Conservation (phyloP, 2,888 invertebrate species). For the Oeneis ivallda region DNA sequence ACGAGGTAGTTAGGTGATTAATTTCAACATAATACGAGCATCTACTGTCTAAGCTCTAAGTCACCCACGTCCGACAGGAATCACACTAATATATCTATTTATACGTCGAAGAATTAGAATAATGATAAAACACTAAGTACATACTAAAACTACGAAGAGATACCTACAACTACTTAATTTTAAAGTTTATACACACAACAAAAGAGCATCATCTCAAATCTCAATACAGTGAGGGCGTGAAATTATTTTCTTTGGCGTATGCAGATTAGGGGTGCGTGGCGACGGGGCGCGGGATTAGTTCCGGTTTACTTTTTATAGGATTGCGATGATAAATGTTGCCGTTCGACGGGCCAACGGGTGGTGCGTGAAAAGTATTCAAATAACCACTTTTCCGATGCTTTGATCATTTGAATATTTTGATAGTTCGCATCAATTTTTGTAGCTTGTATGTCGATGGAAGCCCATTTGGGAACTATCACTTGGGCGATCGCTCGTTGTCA, state of each 20-base stretch:
- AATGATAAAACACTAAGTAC: too few species aligned
- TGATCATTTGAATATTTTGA: constrained; percentile 49
- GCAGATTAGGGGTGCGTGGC: constrained; percentile 72
- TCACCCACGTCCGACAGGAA: too few species aligned
- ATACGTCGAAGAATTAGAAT: too few species aligned
- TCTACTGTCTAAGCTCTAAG: too few species aligned
- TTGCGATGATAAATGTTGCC: constrained; percentile 78
- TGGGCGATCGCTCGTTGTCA: too few species aligned
- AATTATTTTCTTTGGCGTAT: constrained; percentile 80
- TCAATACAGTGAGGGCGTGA: constrained; percentile 73
- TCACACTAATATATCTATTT: too few species aligned
- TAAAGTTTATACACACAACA: constrained; percentile 54
- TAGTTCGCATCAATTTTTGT: constrained; percentile 27
- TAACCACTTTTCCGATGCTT: constrained; percentile 53
- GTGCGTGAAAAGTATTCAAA: constrained; percentile 76
- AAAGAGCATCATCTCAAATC: constrained; percentile 54
- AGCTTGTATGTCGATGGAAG: background rate
- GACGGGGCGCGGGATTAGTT: constrained; percentile 69
- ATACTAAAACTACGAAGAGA: background rate
- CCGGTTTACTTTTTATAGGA: constrained; percentile 80
- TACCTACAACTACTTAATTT: background rate
- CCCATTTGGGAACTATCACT: background rate
- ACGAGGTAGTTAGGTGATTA: too few species aligned
- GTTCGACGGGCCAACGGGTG: constrained; percentile 71
- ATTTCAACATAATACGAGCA: too few species aligned